These are phyloP conservation scores for Erynnis tages DNA, from an alignment of 2,888 invertebrate species.

Conservation along the genomic window DNA sequence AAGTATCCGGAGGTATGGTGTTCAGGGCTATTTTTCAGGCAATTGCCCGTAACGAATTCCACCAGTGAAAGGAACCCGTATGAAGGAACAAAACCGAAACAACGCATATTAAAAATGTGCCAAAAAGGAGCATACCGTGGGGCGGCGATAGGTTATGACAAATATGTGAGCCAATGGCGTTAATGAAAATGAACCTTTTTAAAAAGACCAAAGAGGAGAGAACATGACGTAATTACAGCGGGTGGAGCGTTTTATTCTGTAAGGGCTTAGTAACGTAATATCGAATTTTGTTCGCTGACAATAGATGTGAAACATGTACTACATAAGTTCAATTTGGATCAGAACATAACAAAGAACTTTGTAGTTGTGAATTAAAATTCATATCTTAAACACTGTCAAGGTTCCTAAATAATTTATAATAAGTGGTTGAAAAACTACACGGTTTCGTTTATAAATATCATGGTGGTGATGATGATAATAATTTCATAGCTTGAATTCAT, in stretches of 20 bases:
- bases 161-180: constrained; percentile 78
- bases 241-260: constrained; percentile 4
- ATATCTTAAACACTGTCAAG: no score
- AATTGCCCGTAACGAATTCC: constrained; percentile 48
- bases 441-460: no score
- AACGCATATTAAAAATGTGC: constrained; percentile 74
- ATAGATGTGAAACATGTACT: no score
- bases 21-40: constrained; percentile 34
- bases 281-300: no score
- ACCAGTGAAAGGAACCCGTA: constrained; percentile 47
- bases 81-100: constrained; percentile 69
- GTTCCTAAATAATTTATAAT: no score
- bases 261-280: constrained; percentile 2
- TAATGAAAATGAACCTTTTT: constrained; percentile 78
- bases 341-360: no score
- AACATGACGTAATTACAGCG: constrained; percentile 22
- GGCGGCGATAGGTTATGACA: constrained; percentile 75
- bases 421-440: no score
- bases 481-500: no score
- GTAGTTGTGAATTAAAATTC: no score
- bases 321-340: no score
- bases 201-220: constrained; percentile 40
- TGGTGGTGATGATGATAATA: no score
- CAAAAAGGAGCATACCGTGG: constrained; percentile 62
- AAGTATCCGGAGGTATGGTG: constrained; percentile 8